Evolutionary conservation across 2,888 invertebrate genomes (phyloP).

Genomic region (Ligdia adustata): DNA sequence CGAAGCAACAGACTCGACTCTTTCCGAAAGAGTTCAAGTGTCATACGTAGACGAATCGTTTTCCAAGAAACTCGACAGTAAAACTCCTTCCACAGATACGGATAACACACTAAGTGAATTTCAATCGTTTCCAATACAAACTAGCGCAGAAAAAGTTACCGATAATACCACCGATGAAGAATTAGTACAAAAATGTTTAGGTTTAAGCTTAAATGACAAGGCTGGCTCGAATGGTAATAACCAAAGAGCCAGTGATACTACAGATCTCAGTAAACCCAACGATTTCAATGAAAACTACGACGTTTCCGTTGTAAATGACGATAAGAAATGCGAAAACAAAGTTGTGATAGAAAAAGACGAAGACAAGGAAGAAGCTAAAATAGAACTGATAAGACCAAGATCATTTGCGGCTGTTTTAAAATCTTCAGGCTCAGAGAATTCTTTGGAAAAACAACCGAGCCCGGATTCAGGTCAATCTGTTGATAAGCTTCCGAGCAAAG

Average conservation of each 20-base stretch:
- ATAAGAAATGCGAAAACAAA: slow-evolving; percentile 19
- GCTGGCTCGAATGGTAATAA: slow-evolving; percentile 51
- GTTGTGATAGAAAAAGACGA: slow-evolving; percentile 32
- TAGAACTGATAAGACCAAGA: slow-evolving; percentile 61
- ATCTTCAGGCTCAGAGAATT: slow-evolving; percentile 72
- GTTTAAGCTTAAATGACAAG: slow-evolving; percentile 67
- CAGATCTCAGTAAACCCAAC: slow-evolving; percentile 75
- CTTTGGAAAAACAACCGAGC: slow-evolving; percentile 67
- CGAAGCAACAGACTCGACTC: slow-evolving; percentile 73
- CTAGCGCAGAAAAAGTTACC: slow-evolving; percentile 65
- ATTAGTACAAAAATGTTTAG: slow-evolving; percentile 80
- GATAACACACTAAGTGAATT: slow-evolving; percentile 77
- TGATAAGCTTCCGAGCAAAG: slow-evolving; percentile 80
- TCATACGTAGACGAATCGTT: slow-evolving; percentile 77
- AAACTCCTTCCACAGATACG: slow-evolving; percentile 77
- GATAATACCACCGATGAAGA: slow-evolving; percentile 78
- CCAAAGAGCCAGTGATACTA: slow-evolving; percentile 56
- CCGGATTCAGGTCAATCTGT: slow-evolving; percentile 69
- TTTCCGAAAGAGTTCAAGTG: slow-evolving; percentile 76
- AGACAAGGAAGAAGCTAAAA: slow-evolving; percentile 44
- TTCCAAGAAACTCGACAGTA: slow-evolving; percentile 72
- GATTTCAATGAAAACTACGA: slow-evolving; percentile 62
- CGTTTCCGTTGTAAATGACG: slow-evolving; percentile 22
- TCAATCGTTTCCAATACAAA: slow-evolving; percentile 61
- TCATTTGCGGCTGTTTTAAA: slow-evolving; percentile 76